Evolutionary conservation across 2,888 invertebrate species (phyloP).

Genomic region (Trichopoda pennipes): DNA sequence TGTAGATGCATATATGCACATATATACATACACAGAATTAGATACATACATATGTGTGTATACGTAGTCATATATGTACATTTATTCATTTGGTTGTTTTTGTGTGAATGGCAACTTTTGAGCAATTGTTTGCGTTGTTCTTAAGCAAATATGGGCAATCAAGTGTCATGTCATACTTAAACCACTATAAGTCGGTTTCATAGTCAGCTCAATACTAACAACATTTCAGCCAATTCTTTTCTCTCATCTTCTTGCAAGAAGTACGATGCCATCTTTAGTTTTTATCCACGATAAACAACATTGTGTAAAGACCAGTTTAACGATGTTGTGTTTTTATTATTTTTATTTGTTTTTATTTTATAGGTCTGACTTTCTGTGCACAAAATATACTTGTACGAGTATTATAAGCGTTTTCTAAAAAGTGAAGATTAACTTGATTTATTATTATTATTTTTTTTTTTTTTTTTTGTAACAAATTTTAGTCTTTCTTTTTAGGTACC

Average conservation of each 20-base stretch:
- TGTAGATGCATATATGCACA: too few species aligned
- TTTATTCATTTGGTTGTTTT: not conserved
- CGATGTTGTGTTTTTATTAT: not conserved
- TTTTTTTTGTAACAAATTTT: not conserved
- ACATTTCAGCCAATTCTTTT: not conserved
- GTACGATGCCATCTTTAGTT: not conserved
- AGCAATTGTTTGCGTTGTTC: conserved; percentile 64
- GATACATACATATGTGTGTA: too few species aligned
- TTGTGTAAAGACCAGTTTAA: conserved; percentile 35
- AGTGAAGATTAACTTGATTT: conserved; percentile 50
- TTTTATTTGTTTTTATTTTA: conserved; percentile 17
- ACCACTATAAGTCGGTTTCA: conserved; percentile 23
- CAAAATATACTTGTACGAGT: not conserved
- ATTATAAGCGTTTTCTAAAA: conserved; percentile 19
- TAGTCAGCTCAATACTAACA: conserved; percentile 3
- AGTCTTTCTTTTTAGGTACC: not conserved
- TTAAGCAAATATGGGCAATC: conserved; percentile 60
- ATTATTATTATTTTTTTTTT: conserved; percentile 30
- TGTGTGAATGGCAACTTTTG: conserved; percentile 37
- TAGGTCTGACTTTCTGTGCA: conserved; percentile 5
- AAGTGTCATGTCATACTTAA: conserved; percentile 55
- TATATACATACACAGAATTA: too few species aligned
- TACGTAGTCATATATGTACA: too few species aligned
- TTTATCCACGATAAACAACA: conserved; percentile 8
- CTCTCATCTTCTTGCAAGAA: not conserved